A percentile compares a stretch with the other conserved stretches of the same genome.
These are phyloP conservation scores for Macrosiphum euphorbiae DNA, from an alignment of 2,888 invertebrate species.

Conservation along the genomic window DNA sequence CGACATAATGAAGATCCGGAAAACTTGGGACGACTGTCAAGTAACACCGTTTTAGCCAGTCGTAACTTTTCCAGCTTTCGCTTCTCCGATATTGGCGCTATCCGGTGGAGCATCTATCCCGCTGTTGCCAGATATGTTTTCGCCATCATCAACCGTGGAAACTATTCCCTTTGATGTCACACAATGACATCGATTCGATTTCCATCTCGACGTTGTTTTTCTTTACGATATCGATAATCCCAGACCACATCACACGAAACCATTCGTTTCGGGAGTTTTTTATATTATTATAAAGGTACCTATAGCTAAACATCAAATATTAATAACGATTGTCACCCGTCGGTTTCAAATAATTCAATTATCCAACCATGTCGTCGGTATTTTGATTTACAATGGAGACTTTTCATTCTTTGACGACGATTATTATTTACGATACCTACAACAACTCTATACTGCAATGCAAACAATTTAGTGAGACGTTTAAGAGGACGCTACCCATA, in stretches of 20 bases:
- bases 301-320: not conserved
- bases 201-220: not conserved
- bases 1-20: not conserved
- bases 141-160: not conserved
- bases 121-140: not conserved
- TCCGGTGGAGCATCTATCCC: not conserved
- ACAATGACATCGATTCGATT: not conserved
- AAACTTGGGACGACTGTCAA: not conserved
- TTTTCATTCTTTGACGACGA: not conserved
- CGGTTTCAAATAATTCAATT: not conserved
- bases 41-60: not conserved
- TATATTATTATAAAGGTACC: no score
- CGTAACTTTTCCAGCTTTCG: not conserved
- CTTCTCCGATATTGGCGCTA: not conserved
- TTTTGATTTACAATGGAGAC: not conserved
- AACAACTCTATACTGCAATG: not conserved
- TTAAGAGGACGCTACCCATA: no score
- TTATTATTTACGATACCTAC: not conserved
- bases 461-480: not conserved
- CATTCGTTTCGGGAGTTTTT: not conserved
- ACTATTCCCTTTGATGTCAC: not conserved
- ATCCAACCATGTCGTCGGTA: not conserved
- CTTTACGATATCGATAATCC: not conserved
- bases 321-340: not conserved
- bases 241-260: not conserved